Base-by-base conservation (phyloP, 2,113 vertebrate genomes). In the Phocoena phocoena region DNA sequence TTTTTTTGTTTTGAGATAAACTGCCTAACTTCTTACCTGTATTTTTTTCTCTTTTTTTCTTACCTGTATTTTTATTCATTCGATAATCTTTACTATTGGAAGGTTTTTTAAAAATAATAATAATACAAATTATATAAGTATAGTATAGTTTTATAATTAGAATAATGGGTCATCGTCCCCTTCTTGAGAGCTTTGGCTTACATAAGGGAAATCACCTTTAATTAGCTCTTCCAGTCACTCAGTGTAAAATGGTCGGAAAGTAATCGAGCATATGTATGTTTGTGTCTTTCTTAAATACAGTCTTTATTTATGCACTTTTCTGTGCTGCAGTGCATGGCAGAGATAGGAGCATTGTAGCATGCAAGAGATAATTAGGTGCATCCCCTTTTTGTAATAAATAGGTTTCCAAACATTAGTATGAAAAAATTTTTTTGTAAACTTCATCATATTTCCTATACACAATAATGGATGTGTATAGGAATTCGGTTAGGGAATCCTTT, bases 61-160 rank as follows among this genome's bases (percentile, higher is more conserved):
- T 90, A 38, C n/a, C 73, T 36, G n/a, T 84, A 18, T 86, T 88
- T 95, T 79, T 81, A 21, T 31, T 74, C 21, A 81, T 79, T 68
- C 25, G 55, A 60, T 76, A 85, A 89, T 80, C 92, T 70, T 93
- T 70, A 50, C 8, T 18, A 38, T 8, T 83, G 25, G 60, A 94
- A 82, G 15, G 1, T 23, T 73, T 31, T 31, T 84, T 60, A 25
- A 2, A 85, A 88, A 68, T 88, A 15, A 92, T 11, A 84, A 47
- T 60, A 62, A 71, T 53, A 8, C 2, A 55, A 84, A 17, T 76
- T 33, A 83, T 47, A 1, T 62, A 77, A 84, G 65, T 84, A 90
- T 93, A 80, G 7, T 93, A 60, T n/a, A 38, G 33, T 88, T 95
- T 70, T 65, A 36, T 92, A 74, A 44, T 88, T 71, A 90, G 86